Conservation (phyloP, 2,113 vertebrate species). For the Galemys pyrenaicus region DNA sequence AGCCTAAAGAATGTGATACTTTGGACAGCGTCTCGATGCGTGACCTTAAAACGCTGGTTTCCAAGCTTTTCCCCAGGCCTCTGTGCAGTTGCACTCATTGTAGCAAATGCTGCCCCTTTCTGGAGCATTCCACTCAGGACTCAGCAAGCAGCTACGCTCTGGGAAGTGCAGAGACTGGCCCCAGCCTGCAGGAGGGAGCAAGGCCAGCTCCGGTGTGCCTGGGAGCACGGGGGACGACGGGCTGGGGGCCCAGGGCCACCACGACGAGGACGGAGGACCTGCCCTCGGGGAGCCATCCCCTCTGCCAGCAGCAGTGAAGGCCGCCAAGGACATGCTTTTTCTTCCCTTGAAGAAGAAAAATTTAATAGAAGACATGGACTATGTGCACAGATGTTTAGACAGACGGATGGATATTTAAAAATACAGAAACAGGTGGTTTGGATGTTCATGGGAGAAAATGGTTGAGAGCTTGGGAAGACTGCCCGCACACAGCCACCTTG, state of each 20-base stretch:
- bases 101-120: neutral
- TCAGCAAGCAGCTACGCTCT: neutral
- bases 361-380: neutral
- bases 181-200: neutral
- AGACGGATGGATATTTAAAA: neutral
- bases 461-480: neutral
- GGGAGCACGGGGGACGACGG: neutral
- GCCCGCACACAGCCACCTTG: neutral
- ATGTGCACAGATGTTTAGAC: neutral
- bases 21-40: neutral
- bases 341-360: neutral
- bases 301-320: neutral
- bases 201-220: neutral
- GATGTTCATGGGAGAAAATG: neutral
- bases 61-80: neutral
- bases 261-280: too few relatives aligned
- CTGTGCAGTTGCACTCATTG: neutral
- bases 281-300: neutral
- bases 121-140: neutral
- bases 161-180: neutral
- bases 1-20: neutral
- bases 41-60: neutral
- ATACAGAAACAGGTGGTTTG: neutral
- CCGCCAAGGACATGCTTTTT: neutral
- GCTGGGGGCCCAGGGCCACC: neutral